A percentile compares a stretch with the other conserved stretches of the same genome.
Evolutionary conservation across 2,113 vertebrate genomes (phyloP).

Genomic region (Holacanthus passer): DNA sequence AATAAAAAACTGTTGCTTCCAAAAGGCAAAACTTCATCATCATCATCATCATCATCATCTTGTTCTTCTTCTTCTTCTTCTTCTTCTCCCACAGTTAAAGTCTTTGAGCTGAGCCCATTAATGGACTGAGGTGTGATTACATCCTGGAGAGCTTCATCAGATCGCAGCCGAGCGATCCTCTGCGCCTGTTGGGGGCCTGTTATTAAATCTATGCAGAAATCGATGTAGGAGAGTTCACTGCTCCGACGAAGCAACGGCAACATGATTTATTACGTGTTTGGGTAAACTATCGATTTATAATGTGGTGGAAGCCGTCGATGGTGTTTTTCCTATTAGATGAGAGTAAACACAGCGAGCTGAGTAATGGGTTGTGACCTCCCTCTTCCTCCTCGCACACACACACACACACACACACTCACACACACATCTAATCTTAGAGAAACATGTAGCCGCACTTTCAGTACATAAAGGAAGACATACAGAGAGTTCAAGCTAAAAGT

Average conservation of each 20-base stretch:
- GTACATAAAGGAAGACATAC: not conserved
- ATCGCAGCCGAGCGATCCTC: conserved; percentile 62
- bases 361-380: conserved; percentile 69
- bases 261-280: conserved; percentile 74
- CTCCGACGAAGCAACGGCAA: conserved; percentile 39
- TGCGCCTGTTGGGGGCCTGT: conserved; percentile 51
- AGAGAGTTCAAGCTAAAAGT: not conserved
- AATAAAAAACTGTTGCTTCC: not conserved
- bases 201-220: conserved; percentile 76
- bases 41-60: too few species aligned
- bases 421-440: conserved; percentile 25
- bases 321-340: conserved; percentile 75
- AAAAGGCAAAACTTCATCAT: not conserved
- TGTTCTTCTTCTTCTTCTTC: not conserved
- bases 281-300: conserved; percentile 76
- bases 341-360: conserved; percentile 72
- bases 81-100: conserved; percentile 12
- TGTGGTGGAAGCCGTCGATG: conserved; percentile 71
- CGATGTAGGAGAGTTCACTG: conserved; percentile 67
- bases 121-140: conserved; percentile 70
- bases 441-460: conserved; percentile 7
- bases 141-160: conserved; percentile 69
- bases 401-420: not conserved
- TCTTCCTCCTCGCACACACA: not conserved
- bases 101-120: conserved; percentile 47